These are phyloP conservation scores for Lithophane semibrunnea DNA, from an alignment of 2,888 invertebrate genomes.

Conservation along the genomic window DNA sequence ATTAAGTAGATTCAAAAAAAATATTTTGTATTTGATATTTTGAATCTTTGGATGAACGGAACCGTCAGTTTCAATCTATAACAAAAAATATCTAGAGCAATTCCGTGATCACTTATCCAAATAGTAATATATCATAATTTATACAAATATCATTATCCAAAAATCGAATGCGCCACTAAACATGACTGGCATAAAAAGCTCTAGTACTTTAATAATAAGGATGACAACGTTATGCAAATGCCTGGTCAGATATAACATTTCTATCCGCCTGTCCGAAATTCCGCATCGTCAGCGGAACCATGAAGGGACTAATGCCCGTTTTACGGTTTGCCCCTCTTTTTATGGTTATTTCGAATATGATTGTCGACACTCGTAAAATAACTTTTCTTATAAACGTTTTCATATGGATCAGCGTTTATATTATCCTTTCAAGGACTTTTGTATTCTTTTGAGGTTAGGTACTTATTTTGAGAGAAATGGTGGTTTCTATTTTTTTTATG, in stretches of 20 bases:
- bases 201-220: conserved; percentile 66
- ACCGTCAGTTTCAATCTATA: too few relatives aligned
- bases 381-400: conserved; percentile 78
- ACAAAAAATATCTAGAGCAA: not conserved
- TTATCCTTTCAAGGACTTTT: conserved; percentile 42
- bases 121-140: conserved; percentile 24
- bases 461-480: not conserved
- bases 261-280: conserved; percentile 71
- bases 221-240: conserved; percentile 65
- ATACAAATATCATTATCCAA: conserved; percentile 26
- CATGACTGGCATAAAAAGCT: conserved; percentile 62
- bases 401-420: conserved; percentile 68
- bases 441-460: conserved; percentile 18
- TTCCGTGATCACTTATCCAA: conserved; percentile 36
- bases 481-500: not conserved
- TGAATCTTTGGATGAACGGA: too few relatives aligned
- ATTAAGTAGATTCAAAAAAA: too few relatives aligned
- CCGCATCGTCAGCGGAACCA: conserved; percentile 79
- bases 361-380: conserved; percentile 84
- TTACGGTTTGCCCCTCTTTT: conserved; percentile 84
- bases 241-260: conserved; percentile 68
- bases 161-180: conserved; percentile 63
- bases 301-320: conserved; percentile 84
- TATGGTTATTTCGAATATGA: conserved; percentile 85
- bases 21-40: too few relatives aligned